Evolutionary conservation across 2,888 invertebrate species (phyloP).

Genomic region (Watsonalla binaria): DNA sequence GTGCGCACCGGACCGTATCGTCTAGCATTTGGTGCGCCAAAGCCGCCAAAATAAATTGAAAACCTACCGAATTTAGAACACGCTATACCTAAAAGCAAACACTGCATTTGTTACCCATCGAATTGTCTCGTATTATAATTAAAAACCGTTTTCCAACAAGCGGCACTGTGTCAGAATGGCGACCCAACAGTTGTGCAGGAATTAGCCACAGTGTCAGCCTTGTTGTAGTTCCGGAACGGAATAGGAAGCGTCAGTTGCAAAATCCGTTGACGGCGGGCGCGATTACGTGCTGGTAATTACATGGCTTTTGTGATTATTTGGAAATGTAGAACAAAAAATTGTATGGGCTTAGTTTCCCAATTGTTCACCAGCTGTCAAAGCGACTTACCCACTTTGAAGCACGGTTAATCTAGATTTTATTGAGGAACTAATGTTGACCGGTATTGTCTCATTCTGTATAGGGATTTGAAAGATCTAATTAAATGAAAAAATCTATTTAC

Average conservation of each 20-base stretch:
- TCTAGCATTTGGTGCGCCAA: conserved; percentile 18
- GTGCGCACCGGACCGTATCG: conserved; percentile 25
- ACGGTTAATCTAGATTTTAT: too few species aligned
- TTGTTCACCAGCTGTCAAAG: not conserved
- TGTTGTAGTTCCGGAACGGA: conserved; percentile 4
- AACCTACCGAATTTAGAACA: conserved; percentile 18
- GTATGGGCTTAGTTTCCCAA: conserved; percentile 1
- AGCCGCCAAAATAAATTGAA: conserved; percentile 18
- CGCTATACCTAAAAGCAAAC: conserved; percentile 9
- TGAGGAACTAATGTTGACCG: too few species aligned
- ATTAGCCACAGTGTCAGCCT: not conserved
- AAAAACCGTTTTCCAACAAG: not conserved
- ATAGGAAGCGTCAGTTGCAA: conserved; percentile 19
- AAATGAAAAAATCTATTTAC: too few species aligned
- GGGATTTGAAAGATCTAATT: too few species aligned
- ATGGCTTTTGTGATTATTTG: conserved; percentile 16
- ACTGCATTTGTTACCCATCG: conserved; percentile 5
- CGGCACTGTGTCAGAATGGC: not conserved
- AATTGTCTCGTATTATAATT: not conserved
- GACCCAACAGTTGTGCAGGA: not conserved
- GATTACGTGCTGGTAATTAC: conserved; percentile 39
- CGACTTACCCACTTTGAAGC: too few species aligned
- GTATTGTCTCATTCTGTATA: too few species aligned
- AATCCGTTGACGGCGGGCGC: conserved; percentile 23
- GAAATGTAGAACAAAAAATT: conserved; percentile 1